Base-by-base conservation (phyloP, 2,797 vertebrate genomes). In the Enteromius mattozi region DNA sequence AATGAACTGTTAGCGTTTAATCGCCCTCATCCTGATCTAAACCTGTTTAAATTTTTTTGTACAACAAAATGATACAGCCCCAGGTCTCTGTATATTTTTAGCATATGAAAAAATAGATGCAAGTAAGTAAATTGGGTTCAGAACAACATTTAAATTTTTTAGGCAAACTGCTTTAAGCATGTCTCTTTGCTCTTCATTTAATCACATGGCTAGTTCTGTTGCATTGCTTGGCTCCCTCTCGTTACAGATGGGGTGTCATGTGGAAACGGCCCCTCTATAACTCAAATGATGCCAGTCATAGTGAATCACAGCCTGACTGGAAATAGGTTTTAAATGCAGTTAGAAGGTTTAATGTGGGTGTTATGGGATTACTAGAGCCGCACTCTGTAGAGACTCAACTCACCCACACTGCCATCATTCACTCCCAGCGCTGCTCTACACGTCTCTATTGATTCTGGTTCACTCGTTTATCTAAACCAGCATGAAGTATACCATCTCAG, bases 301-400 rank as follows among this genome's bases (percentile, higher is more conserved):
- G 61, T 89, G 81, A 89, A 65, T 87, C 87, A 88, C 30, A 61
- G 78, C 71, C 16, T 86, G 56, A 70, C 87, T 84, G 86, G 87
- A 89, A 88, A 86, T 86, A 56, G 84, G 71, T 83, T 88, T 85
- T 84, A 87, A 88, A 89, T 83, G 70, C 71, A 87, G 86, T 89
- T 89, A 89, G 21, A 56, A 61, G 51, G 63, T 75, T 83, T 86
- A 88, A 88, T 86, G 81, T 24, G 37, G 80, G 49, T 68, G 82
- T 87, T 88, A 88, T 81, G 27, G 59, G 79, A 89, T 85, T 82
- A 85, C 40, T 69, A 42, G 17, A 49, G 40, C 56, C 54, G 63
- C 63, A 49, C 35, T 80, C 69, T 75, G 42, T 27, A 56, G 61
- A 70, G 82, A 81, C 56, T 75, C 70, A 69, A 56, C 33, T 83